Conservation (phyloP, 2,888 invertebrate genomes). For the Chaitophorus viminalis region DNA sequence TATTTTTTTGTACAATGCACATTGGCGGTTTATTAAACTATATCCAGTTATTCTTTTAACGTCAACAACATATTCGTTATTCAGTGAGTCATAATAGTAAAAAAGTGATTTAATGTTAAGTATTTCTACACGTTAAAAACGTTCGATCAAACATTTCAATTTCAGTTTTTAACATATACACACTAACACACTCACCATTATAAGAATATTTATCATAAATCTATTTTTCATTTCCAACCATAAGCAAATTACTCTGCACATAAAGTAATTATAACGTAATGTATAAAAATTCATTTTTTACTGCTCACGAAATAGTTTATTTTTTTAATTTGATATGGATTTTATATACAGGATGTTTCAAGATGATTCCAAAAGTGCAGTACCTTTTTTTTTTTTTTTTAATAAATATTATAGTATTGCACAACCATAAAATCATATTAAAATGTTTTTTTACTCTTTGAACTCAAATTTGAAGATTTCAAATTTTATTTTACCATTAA, state of each 20-base stretch:
- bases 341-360: too few species aligned
- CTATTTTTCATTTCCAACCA: not conserved
- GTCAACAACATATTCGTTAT: not conserved
- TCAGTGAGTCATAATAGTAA: not conserved
- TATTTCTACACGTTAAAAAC: not conserved
- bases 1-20: too few species aligned
- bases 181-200: too few species aligned
- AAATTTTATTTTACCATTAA: too few species aligned
- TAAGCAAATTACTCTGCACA: not conserved
- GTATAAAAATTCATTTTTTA: too few species aligned
- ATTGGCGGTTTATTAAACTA: not conserved
- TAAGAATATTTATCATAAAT: not conserved
- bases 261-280: not conserved
- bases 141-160: not conserved
- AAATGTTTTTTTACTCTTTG: too few species aligned
- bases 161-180: not conserved
- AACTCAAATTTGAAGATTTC: too few species aligned
- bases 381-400: too few species aligned
- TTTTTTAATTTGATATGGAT: too few species aligned
- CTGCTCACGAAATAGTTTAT: not conserved
- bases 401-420: too few species aligned
- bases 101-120: not conserved
- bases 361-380: too few species aligned
- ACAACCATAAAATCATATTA: too few species aligned
- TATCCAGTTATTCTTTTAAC: not conserved